A percentile compares a stretch with the other conserved stretches of the same genome.
Evolutionary conservation across 1,140 invertebrate species (phyloP).

Genomic region (Aphelenchoides avenae): DNA sequence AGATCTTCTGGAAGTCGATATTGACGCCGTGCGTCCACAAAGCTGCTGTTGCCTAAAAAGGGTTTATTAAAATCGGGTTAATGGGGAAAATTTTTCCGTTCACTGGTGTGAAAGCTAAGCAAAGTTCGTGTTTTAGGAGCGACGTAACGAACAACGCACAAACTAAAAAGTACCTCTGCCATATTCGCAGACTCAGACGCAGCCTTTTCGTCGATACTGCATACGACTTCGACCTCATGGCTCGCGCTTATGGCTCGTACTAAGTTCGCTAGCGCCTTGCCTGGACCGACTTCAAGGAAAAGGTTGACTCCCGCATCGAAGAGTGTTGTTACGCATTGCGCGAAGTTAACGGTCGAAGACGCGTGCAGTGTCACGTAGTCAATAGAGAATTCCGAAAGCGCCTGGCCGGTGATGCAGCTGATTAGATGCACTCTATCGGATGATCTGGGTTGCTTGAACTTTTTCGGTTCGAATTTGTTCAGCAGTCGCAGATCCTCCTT

Average conservation of each 20-base stretch:
- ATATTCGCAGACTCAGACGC: too few species aligned
- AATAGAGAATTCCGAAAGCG: slow-evolving; percentile 5
- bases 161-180: slow-evolving; percentile 7
- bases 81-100: too few species aligned
- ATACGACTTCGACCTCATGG: too few species aligned
- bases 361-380: slow-evolving; percentile 15
- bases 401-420: slow-evolving; percentile 9
- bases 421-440: too few species aligned
- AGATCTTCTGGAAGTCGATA: too few species aligned
- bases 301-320: slow-evolving; percentile 4
- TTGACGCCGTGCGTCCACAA: too few species aligned
- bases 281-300: slow-evolving; percentile 9
- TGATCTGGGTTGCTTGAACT: slow-evolving; percentile 1
- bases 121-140: slow-evolving; percentile 5
- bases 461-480: slow-evolving; percentile 16
- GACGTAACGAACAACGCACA: slow-evolving; percentile 5
- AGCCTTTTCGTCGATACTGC: too few species aligned
- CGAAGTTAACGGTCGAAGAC: slow-evolving; percentile 18
- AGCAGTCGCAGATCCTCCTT: slow-evolving; percentile 11
- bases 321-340: slow-evolving; percentile 3
- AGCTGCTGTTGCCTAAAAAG: too few species aligned
- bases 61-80: too few species aligned
- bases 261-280: not conserved
- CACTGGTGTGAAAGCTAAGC: too few species aligned
- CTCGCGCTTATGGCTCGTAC: too few species aligned